Conservation (phyloP, 2,113 vertebrate species). For the Dromaius novaehollandiae region DNA sequence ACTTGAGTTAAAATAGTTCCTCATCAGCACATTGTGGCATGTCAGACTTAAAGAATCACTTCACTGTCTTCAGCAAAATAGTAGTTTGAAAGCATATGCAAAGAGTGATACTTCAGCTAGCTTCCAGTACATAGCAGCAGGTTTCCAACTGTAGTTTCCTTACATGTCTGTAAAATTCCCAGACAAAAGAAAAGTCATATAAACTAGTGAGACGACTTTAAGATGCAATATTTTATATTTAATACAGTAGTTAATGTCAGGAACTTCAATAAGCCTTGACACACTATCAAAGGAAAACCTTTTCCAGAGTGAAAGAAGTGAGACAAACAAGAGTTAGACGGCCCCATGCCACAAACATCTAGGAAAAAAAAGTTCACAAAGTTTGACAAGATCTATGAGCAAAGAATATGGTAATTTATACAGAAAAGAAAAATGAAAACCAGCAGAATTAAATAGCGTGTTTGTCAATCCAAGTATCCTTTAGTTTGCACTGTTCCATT, state of each 20-base stretch:
- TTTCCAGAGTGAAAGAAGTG: not conserved
- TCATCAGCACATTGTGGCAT: not conserved
- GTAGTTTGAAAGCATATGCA: not conserved
- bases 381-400: not conserved
- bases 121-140: conserved; percentile 35
- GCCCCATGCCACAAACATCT: conserved; percentile 5
- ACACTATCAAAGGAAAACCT: conserved; percentile 11
- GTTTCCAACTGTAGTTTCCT: conserved; percentile 50
- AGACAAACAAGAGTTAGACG: not conserved
- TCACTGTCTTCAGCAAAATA: not conserved
- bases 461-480: not conserved
- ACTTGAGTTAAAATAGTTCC: not conserved
- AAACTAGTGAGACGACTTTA: conserved; percentile 9
- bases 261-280: conserved; percentile 29
- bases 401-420: not conserved
- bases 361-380: not conserved
- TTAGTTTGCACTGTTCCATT: not conserved
- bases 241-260: conserved; percentile 36
- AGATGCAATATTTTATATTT: conserved; percentile 53
- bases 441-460: not conserved
- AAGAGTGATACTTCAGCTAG: not conserved
- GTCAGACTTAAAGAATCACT: not conserved
- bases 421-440: not conserved
- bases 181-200: conserved; percentile 44
- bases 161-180: conserved; percentile 7